Conservation (phyloP, 2,113 vertebrate genomes). For the Cariama cristata region DNA sequence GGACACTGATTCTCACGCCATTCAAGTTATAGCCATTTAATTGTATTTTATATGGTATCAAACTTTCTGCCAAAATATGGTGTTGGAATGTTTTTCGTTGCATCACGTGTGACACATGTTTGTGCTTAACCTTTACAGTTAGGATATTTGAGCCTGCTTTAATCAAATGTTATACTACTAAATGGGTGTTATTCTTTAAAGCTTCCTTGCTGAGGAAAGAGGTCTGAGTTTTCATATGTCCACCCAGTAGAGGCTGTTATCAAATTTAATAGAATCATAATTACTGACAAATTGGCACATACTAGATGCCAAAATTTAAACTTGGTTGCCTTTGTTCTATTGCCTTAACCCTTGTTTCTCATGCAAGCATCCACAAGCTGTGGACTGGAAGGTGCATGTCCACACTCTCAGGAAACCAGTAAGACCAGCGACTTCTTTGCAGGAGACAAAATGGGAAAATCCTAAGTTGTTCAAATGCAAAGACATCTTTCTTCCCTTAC, state of each 20-base stretch:
- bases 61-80: conserved; percentile 52
- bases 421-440: not conserved
- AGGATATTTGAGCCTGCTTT: conserved; percentile 55
- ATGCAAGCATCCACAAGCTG: not conserved
- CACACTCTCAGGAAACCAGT: not conserved
- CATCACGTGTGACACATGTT: conserved; percentile 67
- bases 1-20: conserved; percentile 40
- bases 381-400: not conserved
- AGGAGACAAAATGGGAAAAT: not conserved
- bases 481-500: not conserved
- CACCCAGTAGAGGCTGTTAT: not conserved
- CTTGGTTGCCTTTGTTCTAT: conserved; percentile 58
- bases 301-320: conserved; percentile 59
- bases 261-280: conserved; percentile 36
- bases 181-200: conserved; percentile 51
- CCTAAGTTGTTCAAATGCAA: not conserved
- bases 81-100: conserved; percentile 52
- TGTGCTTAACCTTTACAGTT: conserved; percentile 56
- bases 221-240: not conserved
- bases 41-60: conserved; percentile 53
- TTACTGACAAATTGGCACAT: not conserved
- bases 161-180: conserved; percentile 59
- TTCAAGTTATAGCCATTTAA: conserved; percentile 57
- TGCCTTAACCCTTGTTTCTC: conserved; percentile 64
- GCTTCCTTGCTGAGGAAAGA: conserved; percentile 33